phyloP scores from a whole-genome alignment of 2,113 vertebrate genomes.

The Oryzias woworae region DNA sequence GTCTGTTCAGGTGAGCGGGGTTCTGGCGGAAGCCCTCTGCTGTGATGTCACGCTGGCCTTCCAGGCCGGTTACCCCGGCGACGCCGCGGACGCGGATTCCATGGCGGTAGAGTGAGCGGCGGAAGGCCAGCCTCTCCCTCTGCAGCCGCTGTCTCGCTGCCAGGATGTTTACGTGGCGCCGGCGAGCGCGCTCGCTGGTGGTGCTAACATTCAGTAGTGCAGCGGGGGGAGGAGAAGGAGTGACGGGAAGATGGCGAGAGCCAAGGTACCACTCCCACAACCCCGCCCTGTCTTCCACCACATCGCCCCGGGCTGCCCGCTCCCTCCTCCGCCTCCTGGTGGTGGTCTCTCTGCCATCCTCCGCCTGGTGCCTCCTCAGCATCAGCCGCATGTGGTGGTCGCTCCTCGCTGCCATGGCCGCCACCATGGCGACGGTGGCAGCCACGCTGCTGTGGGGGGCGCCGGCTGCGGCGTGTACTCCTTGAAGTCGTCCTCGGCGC shows the following conservation, averaged over 20 bases:
- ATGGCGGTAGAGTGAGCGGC: slow-evolving; percentile 56
- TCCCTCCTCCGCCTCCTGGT: slow-evolving; percentile 27
- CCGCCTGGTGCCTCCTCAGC: slow-evolving; percentile 43
- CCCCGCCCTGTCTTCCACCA: not conserved
- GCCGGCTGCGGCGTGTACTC: slow-evolving; percentile 82
- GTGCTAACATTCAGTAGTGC: not conserved
- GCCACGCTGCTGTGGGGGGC: slow-evolving; percentile 71
- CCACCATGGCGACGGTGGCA: slow-evolving; percentile 78
- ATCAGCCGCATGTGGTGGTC: slow-evolving; percentile 61
- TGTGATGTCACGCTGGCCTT: slow-evolving; percentile 82
- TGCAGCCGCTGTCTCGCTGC: slow-evolving; percentile 47
- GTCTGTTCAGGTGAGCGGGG: slow-evolving; percentile 81
- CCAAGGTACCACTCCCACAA: slow-evolving; percentile 57
- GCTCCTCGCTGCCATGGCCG: slow-evolving; percentile 49
- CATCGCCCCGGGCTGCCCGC: slow-evolving; percentile 4
- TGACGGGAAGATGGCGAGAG: slow-evolving; percentile 11
- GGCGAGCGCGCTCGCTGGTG: slow-evolving; percentile 17
- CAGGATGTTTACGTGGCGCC: slow-evolving; percentile 40
- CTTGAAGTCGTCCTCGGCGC: slow-evolving; percentile 87
- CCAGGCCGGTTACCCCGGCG: slow-evolving; percentile 27
- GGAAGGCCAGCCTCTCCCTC: slow-evolving; percentile 48
- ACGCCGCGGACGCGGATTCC: slow-evolving; percentile 80
- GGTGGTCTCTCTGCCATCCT: not conserved
- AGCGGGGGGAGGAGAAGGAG: slow-evolving; percentile 9
- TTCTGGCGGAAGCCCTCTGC: slow-evolving; percentile 85